These are phyloP conservation scores for Grus americana DNA, from an alignment of 2,113 vertebrate genomes.

Conservation along the genomic window DNA sequence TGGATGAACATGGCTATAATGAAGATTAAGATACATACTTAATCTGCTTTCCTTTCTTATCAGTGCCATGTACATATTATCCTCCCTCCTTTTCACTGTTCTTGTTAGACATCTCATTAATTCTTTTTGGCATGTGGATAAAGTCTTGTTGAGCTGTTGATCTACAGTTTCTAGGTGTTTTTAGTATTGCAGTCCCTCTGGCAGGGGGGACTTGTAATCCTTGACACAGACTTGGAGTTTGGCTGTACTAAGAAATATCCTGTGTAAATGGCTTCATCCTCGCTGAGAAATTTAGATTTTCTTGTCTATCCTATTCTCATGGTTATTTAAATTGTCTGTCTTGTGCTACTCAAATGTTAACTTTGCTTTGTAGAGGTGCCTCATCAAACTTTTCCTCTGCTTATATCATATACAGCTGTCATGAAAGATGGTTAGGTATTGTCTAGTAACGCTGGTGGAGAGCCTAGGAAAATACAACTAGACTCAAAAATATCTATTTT, in stretches of 20 bases:
- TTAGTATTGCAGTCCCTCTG: neutral
- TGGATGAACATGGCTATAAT: neutral
- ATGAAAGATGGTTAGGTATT: neutral
- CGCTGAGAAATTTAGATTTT: neutral
- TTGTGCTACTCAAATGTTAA: neutral
- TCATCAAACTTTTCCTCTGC: neutral
- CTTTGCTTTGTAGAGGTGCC: neutral
- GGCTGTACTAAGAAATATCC: neutral
- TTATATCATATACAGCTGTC: neutral
- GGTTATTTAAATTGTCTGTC: neutral
- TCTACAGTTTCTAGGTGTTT: neutral
- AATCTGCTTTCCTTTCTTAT: neutral
- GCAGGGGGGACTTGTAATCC: neutral
- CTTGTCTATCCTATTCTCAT: neutral
- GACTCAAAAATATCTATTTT: neutral
- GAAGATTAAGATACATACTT: neutral
- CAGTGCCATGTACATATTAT: neutral
- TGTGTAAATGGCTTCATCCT: neutral
- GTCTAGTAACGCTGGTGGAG: conserved; percentile 22
- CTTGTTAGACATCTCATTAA: neutral
- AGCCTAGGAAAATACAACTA: conserved; percentile 48
- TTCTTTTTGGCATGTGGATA: neutral
- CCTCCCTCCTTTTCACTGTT: neutral
- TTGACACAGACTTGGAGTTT: neutral
- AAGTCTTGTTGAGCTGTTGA: neutral